Evolutionary conservation across 2,113 vertebrate genomes (phyloP).

Genomic region (Chaetodon auriga): DNA sequence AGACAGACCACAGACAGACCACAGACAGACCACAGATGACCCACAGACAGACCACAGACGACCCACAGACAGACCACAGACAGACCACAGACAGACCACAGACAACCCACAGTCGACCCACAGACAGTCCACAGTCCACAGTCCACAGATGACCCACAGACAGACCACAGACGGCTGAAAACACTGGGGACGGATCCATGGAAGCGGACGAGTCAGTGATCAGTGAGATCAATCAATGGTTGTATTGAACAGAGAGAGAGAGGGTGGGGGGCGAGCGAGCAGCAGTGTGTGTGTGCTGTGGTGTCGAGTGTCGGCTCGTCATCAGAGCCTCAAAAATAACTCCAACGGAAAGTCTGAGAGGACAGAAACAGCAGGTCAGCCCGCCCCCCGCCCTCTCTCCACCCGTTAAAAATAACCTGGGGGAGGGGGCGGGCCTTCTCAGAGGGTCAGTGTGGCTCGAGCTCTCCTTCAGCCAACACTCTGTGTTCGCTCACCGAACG

Average conservation of each 20-base stretch:
- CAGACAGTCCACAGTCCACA: no score
- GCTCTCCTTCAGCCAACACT: neutral
- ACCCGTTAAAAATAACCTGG: constrained; percentile 43
- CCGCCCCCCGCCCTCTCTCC: neutral
- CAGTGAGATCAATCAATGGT: neutral
- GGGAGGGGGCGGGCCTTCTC: neutral
- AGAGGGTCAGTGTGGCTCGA: neutral
- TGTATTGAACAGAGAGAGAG: neutral
- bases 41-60: no score
- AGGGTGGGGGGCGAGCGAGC: neutral
- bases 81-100: no score
- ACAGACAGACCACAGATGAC: no score
- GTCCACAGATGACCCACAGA: no score
- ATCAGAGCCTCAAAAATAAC: constrained; percentile 62
- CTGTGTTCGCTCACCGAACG: no score
- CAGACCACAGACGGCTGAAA: no score
- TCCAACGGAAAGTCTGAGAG: constrained; percentile 64
- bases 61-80: no score
- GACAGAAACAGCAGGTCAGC: constrained; percentile 28
- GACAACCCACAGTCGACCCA: no score
- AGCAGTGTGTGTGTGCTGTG: constrained; percentile 7
- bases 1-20: no score
- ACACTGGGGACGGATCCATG: no score
- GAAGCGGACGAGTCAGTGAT: no score
- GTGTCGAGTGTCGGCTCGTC: constrained; percentile 56